Evolutionary conservation across 2,888 invertebrate species (phyloP), one percentile per base, ranked within the genome.

Genomic region (Lacanobia oleracea): DNA sequence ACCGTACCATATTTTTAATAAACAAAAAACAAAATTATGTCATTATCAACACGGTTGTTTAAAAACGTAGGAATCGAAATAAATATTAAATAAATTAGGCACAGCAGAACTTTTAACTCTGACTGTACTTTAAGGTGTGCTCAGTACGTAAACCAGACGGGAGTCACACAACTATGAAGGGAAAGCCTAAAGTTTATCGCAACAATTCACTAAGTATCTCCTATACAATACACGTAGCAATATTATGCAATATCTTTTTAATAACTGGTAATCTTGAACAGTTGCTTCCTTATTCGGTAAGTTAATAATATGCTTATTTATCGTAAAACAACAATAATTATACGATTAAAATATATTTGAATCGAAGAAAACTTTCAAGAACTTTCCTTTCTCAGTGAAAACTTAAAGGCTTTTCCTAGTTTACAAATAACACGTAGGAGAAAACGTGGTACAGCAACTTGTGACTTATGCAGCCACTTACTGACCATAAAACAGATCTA

Each of bases 401-500:
- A 45, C 7, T 43, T 62, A 21, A 21, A 56, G 12, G n/a, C 9
- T n/a, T 57, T 21, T 43, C n/a, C 14, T 57, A 54, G 14, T 56
- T 56, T 1, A 48, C 54, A 33, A 50, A 37, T n/a, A 21, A 40
- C 14, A 27, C 40, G 16, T 18, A 40, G 1, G 50, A 48, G n/a
- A n/a, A n/a, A n/a, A n/a, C n/a, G n/a, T n/a, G n/a, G n/a, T n/a
- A n/a, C 5, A 40, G 14, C 5, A 12, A 33, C 10, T n/a, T 43
- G 23, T n/a, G 16, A 18, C 45, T 5, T 69, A 23, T 27, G 37
- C 23, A 61, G 23, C 40, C 48, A 43, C 68, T 33, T 54, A 33
- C 67, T 54, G 10, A 33, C 18, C 16, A 59, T 45, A 72, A 71
- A 72, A 23, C 14, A 51, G 10, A 45, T 8, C 16, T 16, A 45